Percentiles rank a stretch among this genome's conserved stretches.
These are phyloP conservation scores for Amphipoea oculea DNA, from an alignment of 2,888 invertebrate species.

Conservation along the genomic window DNA sequence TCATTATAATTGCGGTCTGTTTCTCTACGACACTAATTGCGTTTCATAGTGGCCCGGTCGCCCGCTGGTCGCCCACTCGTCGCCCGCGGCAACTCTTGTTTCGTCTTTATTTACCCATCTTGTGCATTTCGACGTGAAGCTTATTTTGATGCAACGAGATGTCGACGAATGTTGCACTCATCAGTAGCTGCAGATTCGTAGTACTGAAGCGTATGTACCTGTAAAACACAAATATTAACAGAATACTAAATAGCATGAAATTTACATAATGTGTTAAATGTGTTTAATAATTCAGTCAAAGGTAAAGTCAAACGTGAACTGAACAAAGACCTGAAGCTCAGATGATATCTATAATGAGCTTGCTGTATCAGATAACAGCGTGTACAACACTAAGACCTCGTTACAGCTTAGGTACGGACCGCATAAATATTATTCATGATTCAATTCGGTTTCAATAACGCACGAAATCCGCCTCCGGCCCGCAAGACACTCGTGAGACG, in stretches of 20 bases:
- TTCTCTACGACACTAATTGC: slow-evolving; percentile 5
- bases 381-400: background rate
- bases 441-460: slow-evolving; percentile 65
- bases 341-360: background rate
- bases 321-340: background rate
- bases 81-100: background rate
- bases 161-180: background rate
- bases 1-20: slow-evolving; percentile 3
- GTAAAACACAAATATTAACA: background rate
- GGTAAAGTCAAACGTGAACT: background rate
- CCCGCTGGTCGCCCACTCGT: background rate
- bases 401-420: slow-evolving; percentile 16
- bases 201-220: background rate
- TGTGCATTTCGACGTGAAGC: slow-evolving; percentile 5
- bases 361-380: background rate
- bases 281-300: background rate
- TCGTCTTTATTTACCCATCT: background rate
- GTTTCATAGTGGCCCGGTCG: background rate
- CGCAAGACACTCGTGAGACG: slow-evolving; percentile 65
- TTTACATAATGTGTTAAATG: background rate
- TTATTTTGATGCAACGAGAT: background rate
- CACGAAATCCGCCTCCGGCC: slow-evolving; percentile 28
- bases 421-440: slow-evolving; percentile 67
- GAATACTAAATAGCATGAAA: background rate
- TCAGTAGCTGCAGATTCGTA: background rate